Evolutionary conservation across 2,888 invertebrate genomes (phyloP).

Genomic region (Dastarcus helophoroides): DNA sequence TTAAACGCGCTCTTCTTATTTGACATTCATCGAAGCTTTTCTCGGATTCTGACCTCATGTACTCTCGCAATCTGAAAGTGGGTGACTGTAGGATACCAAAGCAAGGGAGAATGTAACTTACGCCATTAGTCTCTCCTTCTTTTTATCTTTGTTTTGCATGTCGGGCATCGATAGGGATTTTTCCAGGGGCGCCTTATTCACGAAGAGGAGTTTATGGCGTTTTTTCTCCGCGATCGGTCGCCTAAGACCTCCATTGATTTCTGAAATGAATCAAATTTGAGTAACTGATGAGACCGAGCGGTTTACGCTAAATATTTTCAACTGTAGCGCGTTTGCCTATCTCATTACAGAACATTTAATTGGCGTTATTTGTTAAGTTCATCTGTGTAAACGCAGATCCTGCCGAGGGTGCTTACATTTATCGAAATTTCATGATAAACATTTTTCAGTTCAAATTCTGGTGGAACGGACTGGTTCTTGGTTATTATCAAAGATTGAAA

Average conservation of each 20-base stretch:
- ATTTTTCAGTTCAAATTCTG: too few species aligned
- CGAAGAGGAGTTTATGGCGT: conserved; percentile 41
- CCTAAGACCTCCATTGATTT: conserved; percentile 18
- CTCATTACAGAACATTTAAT: too few species aligned
- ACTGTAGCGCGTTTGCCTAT: too few species aligned
- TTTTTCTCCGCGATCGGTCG: conserved; percentile 40
- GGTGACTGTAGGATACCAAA: too few species aligned
- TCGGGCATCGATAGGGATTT: conserved; percentile 79
- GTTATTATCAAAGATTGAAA: too few species aligned
- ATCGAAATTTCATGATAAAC: too few species aligned
- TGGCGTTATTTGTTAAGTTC: too few species aligned
- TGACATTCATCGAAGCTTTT: conserved; percentile 60
- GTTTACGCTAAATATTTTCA: too few species aligned
- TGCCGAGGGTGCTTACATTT: too few species aligned
- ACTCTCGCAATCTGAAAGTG: conserved; percentile 50
- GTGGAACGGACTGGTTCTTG: too few species aligned
- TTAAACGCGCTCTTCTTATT: conserved; percentile 50
- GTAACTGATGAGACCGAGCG: not conserved
- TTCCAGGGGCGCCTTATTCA: conserved; percentile 49
- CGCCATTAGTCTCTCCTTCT: conserved; percentile 57
- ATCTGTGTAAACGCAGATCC: too few species aligned
- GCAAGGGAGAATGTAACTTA: conserved; percentile 42
- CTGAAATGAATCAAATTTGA: conserved; percentile 1
- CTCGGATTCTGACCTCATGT: conserved; percentile 70
- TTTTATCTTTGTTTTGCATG: conserved; percentile 63